Conservation (phyloP, 1,140 invertebrate species). For the Brachionus koreanus region DNA sequence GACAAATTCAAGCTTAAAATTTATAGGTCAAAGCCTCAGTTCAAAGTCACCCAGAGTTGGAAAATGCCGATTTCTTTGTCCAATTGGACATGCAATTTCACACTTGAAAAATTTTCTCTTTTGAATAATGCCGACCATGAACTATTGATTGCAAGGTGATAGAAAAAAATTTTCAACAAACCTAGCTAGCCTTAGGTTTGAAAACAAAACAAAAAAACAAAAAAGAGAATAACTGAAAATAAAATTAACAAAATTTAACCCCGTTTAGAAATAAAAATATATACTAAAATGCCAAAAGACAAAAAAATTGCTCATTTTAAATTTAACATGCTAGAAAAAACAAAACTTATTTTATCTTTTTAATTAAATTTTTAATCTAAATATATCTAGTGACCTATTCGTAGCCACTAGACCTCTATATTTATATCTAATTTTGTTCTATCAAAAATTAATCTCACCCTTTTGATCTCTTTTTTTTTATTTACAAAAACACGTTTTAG, state of each 20-base stretch:
- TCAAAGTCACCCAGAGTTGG: background rate
- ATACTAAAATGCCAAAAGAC: background rate
- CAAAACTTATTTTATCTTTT: background rate
- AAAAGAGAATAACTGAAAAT: background rate
- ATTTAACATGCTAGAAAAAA: background rate
- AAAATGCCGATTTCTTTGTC: background rate
- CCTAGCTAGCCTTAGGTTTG: background rate
- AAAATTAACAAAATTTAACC: background rate
- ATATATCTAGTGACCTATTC: background rate
- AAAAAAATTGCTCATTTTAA: background rate
- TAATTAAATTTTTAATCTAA: conserved; percentile 7
- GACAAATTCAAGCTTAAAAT: background rate
- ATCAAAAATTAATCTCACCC: background rate
- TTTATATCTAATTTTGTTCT: background rate
- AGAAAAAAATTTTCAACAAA: background rate
- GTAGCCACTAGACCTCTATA: background rate
- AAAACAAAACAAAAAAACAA: too few relatives aligned
- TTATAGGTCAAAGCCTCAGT: background rate
- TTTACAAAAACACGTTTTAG: background rate
- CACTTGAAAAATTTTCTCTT: background rate
- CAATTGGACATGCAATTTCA: background rate
- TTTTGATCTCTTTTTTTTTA: background rate
- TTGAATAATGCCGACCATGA: background rate
- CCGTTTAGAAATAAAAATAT: background rate
- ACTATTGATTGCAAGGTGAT: background rate